A percentile compares a stretch with the other conserved stretches of the same genome.
These are phyloP conservation scores for Calameuta filiformis DNA, from an alignment of 2,888 invertebrate genomes.

Conservation along the genomic window DNA sequence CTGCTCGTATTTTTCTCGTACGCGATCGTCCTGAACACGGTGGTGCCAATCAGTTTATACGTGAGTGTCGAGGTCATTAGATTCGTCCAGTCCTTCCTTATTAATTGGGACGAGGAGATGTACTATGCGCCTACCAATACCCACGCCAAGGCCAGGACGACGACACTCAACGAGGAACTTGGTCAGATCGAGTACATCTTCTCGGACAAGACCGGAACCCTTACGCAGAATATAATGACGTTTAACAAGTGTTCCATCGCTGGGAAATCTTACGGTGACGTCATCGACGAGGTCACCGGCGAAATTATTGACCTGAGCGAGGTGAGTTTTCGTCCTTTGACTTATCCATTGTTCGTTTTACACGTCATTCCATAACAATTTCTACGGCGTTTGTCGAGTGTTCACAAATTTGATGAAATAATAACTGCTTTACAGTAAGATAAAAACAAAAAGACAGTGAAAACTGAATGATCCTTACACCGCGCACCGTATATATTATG, in stretches of 20 bases:
- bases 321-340: conserved; percentile 68
- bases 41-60: conserved; percentile 99
- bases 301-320: conserved; percentile 88
- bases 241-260: conserved; percentile 99
- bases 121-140: conserved; percentile 90
- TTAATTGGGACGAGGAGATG: conserved; percentile 99
- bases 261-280: conserved; percentile 91
- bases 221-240: conserved; percentile 99
- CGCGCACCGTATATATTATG: neutral
- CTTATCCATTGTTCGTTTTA: conserved; percentile 12
- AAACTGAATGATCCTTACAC: neutral
- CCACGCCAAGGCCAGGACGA: conserved; percentile 94
- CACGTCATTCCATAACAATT: conserved; percentile 10
- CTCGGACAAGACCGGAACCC: conserved; percentile 98
- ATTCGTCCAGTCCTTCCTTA: conserved; percentile 97
- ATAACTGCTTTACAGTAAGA: neutral
- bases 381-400: conserved; percentile 47
- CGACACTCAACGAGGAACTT: conserved; percentile 97
- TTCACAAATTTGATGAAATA: neutral
- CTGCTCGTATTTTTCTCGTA: conserved; percentile 99
- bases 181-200: conserved; percentile 99
- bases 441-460: neutral
- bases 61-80: conserved; percentile 97
- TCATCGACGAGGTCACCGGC: conserved; percentile 87
- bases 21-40: conserved; percentile 98